Base-by-base conservation (phyloP, 2,113 vertebrate genomes). In the Brienomyrus brachyistius region DNA sequence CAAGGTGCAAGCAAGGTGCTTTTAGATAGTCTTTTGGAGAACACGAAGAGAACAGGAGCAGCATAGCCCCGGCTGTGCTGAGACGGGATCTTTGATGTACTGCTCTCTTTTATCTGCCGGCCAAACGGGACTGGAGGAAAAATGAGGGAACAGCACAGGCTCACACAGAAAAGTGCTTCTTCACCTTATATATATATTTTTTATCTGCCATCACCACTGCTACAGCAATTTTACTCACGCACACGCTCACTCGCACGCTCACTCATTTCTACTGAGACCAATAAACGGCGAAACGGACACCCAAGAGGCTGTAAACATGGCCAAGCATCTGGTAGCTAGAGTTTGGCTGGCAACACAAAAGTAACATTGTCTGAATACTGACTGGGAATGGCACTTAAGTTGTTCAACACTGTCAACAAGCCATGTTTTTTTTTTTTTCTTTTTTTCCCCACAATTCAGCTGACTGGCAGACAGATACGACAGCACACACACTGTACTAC, bases 401-500 rank as follows among this genome's bases (percentile, higher is more conserved):
- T 94, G 93, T 93, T 94, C 89, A 88, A 92, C 90, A 93, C 91
- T 93, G 93, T 94, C 89, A 90, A 93, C 89, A 93, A 92, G 94
- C 95, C 94, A 91, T 47, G 51, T 80, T 90, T 89, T 87, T 90
- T 88, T 89, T 90, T 40, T 47, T 31, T 48, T 77, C 90, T 88
- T 86, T 62, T 94, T 40, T 1, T 2, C 40, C 40, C 95, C 95
- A 95, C 94, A 95, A 95, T 95, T 97, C 93, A 94, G 95, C 94
- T 95, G 94, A 96, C 95, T 95, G 96, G 95, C 95, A 95, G 96
- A 97, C 96, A 94, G 94, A 96, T 92, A 96, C 96, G 91, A 85
- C 10, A 11, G 47, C 74, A 95, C 94, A 96, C 95, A 91, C 94
- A 96, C 94, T 95, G 96, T 95, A 97, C 96, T 96, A 97, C 77